Evolutionary conservation across 2,113 vertebrate genomes (phyloP), one percentile per base, ranked within the genome.

Genomic region (Xyrauchen texanus): DNA sequence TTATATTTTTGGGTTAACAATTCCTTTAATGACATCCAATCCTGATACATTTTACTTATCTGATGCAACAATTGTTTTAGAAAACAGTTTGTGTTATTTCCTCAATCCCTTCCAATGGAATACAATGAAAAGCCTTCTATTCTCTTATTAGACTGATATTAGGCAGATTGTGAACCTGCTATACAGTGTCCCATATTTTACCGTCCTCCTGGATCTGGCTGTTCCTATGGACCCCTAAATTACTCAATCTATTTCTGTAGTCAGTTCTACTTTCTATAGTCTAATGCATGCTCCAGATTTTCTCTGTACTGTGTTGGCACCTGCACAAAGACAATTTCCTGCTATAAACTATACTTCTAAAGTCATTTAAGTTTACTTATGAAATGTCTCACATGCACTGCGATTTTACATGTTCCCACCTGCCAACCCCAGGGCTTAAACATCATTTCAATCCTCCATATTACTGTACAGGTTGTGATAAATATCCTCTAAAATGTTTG

Each of bases 201-300:
- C 16, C 4, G 2, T 4, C 58, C 12, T 75, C 60, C 16, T 21
- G 72, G 15, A 16, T 75, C 72, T 52, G 11, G 45, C 7, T 12
- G 3, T 51, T 51, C 46, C 58, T 63, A 21, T 13, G 0, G 46
- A 49, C 15, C 3, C 55, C 13, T 58, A 15, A 58, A 51, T 3
- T 10, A 8, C 16, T 75, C 12, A n/a, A 51, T 52, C 21, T 34
- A 34, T 34, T 34, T 75, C 72, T 52, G 72, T 52, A 13, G 16
- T 12, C n/a, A 16, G 10, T 62, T 74, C 16, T 62, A 63, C 3
- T 63, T 42, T 46, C 44, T 73, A 45, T 8, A 63, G 46, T 34
- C 72, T 63, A 52, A 75, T 42, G 72, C 16, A 51, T 63, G 72
- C 60, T 63, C 60, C 6, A 63, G 11, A 63, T 75, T 51, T 51